Percentiles rank a stretch among this genome's conserved stretches.
Conservation (phyloP, 2,888 invertebrate genomes). For the Strigamia maritima region DNA sequence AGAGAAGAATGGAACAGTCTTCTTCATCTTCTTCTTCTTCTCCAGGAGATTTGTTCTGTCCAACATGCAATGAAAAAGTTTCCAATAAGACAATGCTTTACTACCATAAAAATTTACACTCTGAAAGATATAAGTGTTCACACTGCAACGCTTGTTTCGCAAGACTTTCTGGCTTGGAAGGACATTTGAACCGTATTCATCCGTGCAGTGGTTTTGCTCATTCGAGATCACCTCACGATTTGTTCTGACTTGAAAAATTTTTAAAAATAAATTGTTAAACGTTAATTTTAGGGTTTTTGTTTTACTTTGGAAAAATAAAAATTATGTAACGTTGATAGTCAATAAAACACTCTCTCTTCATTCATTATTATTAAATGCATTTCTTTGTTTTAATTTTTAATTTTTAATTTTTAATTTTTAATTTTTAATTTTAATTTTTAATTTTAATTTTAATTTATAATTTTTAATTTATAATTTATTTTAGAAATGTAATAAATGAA, state of each 20-base stretch:
- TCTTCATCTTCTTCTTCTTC: neutral
- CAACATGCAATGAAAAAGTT: neutral
- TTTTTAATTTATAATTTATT: neutral
- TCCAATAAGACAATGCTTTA: slow-evolving; percentile 6
- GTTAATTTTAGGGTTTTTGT: too few species aligned
- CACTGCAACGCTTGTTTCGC: neutral
- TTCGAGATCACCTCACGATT: neutral
- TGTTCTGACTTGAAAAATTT: neutral
- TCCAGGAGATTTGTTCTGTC: neutral
- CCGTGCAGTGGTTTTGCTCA: neutral
- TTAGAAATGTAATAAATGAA: neutral
- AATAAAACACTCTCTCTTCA: too few species aligned
- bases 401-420: too few species aligned
- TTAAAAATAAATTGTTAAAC: too few species aligned
- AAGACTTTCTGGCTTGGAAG: neutral
- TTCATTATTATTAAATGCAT: too few species aligned
- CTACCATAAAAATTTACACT: slow-evolving; percentile 4
- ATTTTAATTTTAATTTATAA: neutral
- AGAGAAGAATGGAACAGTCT: neutral
- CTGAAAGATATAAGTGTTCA: neutral
- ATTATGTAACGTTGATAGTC: too few species aligned
- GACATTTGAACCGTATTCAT: neutral
- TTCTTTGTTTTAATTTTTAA: too few species aligned
- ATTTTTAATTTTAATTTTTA: too few species aligned
- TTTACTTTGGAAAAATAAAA: too few species aligned